Evolutionary conservation across 2,113 vertebrate species (phyloP).

Genomic region (Tympanuchus pallidicinctus): DNA sequence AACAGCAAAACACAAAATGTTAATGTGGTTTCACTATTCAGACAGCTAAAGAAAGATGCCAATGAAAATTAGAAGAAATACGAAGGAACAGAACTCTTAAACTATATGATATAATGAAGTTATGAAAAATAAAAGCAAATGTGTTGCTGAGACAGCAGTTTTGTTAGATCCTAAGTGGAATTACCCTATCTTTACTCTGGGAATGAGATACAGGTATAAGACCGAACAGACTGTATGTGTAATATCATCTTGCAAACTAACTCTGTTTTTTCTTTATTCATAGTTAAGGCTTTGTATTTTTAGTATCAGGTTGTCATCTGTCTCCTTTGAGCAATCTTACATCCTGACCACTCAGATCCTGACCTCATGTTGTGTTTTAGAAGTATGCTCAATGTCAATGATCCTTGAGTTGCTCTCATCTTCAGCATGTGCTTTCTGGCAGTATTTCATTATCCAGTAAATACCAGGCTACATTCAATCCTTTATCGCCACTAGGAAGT

Average conservation of each 20-base stretch:
- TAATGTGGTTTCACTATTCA: neutral
- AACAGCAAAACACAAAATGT: neutral
- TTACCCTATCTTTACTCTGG: neutral
- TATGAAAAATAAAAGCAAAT: conserved; percentile 27
- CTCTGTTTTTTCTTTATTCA: neutral
- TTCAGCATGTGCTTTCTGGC: neutral
- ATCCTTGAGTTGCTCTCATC: neutral
- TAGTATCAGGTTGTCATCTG: neutral
- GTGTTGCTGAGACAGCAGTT: neutral
- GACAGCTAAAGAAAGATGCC: neutral
- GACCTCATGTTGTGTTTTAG: neutral
- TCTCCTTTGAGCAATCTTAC: neutral
- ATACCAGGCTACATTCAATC: conserved; percentile 20
- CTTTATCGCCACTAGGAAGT: neutral
- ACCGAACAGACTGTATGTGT: neutral
- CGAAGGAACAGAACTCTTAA: neutral
- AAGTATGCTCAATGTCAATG: neutral
- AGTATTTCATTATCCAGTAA: neutral
- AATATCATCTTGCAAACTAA: neutral
- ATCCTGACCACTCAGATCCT: neutral
- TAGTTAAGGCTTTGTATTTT: neutral
- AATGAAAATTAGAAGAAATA: neutral
- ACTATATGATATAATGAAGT: neutral
- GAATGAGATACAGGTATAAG: neutral
- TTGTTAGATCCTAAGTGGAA: neutral